Evolutionary conservation across 2,888 invertebrate species (phyloP).

Genomic region (Chymomyza procnemis): DNA sequence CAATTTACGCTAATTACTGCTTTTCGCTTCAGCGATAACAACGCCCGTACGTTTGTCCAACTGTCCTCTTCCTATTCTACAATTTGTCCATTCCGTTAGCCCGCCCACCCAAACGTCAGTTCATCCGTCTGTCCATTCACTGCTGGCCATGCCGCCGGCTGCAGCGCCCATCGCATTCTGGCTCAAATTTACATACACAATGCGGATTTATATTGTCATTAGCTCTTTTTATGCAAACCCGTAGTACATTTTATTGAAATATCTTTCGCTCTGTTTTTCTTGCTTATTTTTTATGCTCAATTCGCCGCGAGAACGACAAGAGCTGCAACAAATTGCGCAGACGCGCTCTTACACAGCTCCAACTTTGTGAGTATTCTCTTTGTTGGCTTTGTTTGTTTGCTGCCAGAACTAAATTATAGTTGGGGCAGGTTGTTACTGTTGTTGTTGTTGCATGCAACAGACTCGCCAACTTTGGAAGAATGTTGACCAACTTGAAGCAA

Average conservation of each 20-base stretch:
- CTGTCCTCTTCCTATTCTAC: not conserved
- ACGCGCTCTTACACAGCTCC: constrained; percentile 36
- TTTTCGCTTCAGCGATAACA: constrained; percentile 59
- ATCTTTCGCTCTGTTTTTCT: not conserved
- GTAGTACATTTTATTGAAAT: constrained; percentile 56
- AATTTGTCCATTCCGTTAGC: not conserved
- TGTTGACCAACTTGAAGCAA: not conserved
- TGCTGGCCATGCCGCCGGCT: constrained; percentile 24
- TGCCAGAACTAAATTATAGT: not conserved
- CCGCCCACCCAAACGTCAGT: too few species aligned
- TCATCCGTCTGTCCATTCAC: not conserved
- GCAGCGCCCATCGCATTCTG: constrained; percentile 50
- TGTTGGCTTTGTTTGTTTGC: not conserved
- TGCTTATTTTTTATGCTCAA: constrained; percentile 28
- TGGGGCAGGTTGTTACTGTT: not conserved
- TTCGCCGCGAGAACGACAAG: constrained; percentile 47
- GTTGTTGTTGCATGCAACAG: not conserved
- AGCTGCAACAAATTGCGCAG: constrained; percentile 16
- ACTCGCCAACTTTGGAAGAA: not conserved
- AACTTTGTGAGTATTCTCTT: not conserved
- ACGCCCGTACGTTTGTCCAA: not conserved
- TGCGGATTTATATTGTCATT: constrained; percentile 67
- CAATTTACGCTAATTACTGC: constrained; percentile 72
- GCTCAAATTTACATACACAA: constrained; percentile 40
- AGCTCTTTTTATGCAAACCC: constrained; percentile 56